Evolutionary conservation across 2,888 invertebrate genomes (phyloP).

Genomic region (Entomobrya proxima): DNA sequence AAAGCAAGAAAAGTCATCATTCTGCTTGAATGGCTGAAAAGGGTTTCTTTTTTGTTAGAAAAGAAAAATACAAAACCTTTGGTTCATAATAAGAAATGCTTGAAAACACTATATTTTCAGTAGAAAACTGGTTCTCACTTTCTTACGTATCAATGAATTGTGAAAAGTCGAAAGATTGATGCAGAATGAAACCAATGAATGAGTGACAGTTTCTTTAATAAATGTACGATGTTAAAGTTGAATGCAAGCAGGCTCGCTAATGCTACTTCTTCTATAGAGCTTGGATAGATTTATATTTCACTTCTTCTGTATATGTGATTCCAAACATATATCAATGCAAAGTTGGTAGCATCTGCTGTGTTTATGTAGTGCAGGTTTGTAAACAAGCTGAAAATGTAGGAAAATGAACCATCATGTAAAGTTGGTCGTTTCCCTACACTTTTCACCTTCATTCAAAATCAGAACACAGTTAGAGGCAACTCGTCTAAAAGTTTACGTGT

Average conservation of each 20-base stretch:
- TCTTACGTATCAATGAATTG: neutral
- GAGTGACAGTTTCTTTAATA: slow-evolving; percentile 60
- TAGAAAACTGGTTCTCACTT: neutral
- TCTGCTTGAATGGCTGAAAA: slow-evolving; percentile 58
- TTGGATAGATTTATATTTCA: too few species aligned
- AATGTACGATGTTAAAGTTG: slow-evolving; percentile 40
- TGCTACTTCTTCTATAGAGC: too few species aligned
- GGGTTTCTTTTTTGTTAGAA: slow-evolving; percentile 22
- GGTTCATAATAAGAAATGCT: neutral
- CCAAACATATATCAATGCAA: slow-evolving; percentile 27
- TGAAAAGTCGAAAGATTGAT: slow-evolving; percentile 43
- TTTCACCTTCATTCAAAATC: slow-evolving; percentile 55
- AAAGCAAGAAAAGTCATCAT: slow-evolving; percentile 47
- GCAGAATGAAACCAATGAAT: slow-evolving; percentile 49
- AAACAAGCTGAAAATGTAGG: slow-evolving; percentile 46
- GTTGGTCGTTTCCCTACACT: neutral
- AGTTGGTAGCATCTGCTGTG: neutral
- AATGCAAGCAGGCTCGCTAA: neutral
- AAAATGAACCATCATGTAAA: slow-evolving; percentile 29
- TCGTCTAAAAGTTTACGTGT: slow-evolving; percentile 10
- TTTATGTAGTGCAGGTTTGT: neutral
- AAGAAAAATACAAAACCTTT: neutral
- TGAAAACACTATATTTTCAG: too few species aligned
- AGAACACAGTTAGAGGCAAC: slow-evolving; percentile 30
- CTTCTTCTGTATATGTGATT: too few species aligned